phyloP scores from a whole-genome alignment of 2,113 vertebrate genomes.

The Uria aalge region DNA sequence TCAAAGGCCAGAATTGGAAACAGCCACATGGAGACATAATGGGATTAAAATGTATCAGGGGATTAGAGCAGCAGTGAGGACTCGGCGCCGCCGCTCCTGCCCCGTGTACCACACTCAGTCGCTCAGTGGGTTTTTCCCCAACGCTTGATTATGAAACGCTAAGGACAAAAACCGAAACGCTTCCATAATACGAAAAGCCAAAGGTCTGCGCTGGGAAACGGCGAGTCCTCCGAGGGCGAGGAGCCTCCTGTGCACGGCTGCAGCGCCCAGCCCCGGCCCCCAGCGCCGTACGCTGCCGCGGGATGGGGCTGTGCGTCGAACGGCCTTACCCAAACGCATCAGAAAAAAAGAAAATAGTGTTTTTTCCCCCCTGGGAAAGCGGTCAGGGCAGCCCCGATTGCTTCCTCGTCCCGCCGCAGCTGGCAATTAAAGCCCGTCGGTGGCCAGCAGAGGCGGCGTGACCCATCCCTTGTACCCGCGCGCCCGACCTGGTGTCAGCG shows the following conservation, averaged over 20 bases:
- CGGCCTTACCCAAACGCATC: background rate
- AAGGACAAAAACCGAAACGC: background rate
- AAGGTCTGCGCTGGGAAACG: fast-evolving
- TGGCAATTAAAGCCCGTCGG: no score
- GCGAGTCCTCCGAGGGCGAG: fast-evolving
- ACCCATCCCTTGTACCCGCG: background rate
- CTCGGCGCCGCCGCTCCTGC: background rate
- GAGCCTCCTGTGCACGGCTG: background rate
- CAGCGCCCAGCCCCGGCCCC: background rate
- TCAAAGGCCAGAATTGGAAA: slow-evolving; percentile 42
- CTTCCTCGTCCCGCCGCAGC: background rate
- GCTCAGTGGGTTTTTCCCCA: background rate
- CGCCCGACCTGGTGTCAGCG: background rate
- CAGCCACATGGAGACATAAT: slow-evolving; percentile 41
- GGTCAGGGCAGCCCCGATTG: background rate
- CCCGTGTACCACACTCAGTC: fast-evolving
- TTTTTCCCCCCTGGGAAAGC: background rate
- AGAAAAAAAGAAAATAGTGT: background rate
- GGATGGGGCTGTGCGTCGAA: fast-evolving
- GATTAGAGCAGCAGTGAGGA: background rate
- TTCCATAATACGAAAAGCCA: fast-evolving
- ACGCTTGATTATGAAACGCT: fast-evolving
- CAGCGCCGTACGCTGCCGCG: fast-evolving
- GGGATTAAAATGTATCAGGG: slow-evolving; percentile 40
- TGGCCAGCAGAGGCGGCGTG: fast-evolving